These are phyloP conservation scores for Triplophysa yarkandensis DNA, from an alignment of 2,797 vertebrate species.

Conservation along the genomic window DNA sequence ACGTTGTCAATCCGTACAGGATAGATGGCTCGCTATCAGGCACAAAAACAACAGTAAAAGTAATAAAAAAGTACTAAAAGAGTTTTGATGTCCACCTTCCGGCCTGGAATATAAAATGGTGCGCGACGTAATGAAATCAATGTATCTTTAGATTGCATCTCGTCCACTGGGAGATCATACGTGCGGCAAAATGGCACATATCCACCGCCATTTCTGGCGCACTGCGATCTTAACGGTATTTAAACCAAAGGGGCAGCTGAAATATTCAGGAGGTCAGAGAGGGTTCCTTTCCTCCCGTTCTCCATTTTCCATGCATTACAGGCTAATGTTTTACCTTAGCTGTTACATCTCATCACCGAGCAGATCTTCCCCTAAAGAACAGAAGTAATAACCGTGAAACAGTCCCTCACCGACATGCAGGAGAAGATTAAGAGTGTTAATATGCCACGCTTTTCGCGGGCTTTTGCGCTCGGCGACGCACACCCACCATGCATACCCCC, in stretches of 20 bases:
- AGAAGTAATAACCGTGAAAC: slow-evolving; percentile 64
- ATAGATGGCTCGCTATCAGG: slow-evolving; percentile 40
- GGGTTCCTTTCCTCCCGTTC: background rate
- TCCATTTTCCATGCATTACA: slow-evolving; percentile 53
- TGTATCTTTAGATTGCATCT: slow-evolving; percentile 51
- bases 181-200: slow-evolving; percentile 43
- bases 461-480: slow-evolving; percentile 38
- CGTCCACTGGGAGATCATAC: slow-evolving; percentile 47
- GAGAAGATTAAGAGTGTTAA: slow-evolving; percentile 64
- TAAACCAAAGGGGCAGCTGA: slow-evolving; percentile 39
- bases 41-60: slow-evolving; percentile 33
- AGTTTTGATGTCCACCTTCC: slow-evolving; percentile 54
- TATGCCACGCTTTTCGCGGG: slow-evolving; percentile 58
- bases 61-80: slow-evolving; percentile 46
- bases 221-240: slow-evolving; percentile 42
- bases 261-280: slow-evolving; percentile 41
- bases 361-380: slow-evolving; percentile 59
- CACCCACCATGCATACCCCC: slow-evolving; percentile 43
- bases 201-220: slow-evolving; percentile 36
- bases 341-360: slow-evolving; percentile 58
- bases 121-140: slow-evolving; percentile 44
- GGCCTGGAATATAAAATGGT: slow-evolving; percentile 49
- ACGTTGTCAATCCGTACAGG: slow-evolving; percentile 43
- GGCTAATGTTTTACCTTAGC: slow-evolving; percentile 60
- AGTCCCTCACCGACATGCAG: slow-evolving; percentile 58